phyloP scores from a whole-genome alignment of 1,140 invertebrate species.

The Carposina sasakii region DNA sequence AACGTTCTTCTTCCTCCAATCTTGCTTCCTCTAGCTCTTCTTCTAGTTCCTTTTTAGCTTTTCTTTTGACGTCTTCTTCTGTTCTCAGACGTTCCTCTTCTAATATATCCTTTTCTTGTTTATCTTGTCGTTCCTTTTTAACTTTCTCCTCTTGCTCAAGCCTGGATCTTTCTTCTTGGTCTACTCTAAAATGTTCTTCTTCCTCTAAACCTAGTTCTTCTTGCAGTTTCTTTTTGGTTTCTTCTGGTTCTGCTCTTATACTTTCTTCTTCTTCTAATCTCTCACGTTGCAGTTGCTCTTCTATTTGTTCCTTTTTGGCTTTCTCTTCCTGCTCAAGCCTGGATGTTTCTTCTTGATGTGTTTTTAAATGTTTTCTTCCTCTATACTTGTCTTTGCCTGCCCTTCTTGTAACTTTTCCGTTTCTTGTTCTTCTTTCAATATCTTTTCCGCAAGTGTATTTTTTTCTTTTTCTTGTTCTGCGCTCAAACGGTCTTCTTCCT shows the following conservation, averaged over 20 bases:
- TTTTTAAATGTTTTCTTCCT: conserved; percentile 18
- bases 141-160: conserved; percentile 22
- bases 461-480: conserved; percentile 22
- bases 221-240: conserved; percentile 21
- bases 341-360: conserved; percentile 19
- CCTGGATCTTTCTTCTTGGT: conserved; percentile 16
- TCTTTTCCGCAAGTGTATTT: conserved; percentile 11
- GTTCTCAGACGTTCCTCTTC: no score
- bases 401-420: conserved; percentile 15
- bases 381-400: conserved; percentile 21
- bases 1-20: conserved; percentile 18
- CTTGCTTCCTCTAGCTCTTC: conserved; percentile 21
- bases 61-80: no score
- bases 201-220: conserved; percentile 16
- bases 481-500: no score
- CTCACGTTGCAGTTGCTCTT: conserved; percentile 22
- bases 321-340: conserved; percentile 21
- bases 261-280: conserved; percentile 17
- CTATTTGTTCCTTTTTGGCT: conserved; percentile 22
- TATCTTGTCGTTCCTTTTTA: conserved; percentile 24
- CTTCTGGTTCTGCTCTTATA: conserved; percentile 25
- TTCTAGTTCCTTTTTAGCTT: conserved; percentile 14
- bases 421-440: conserved; percentile 24
- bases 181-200: no score
- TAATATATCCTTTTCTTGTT: conserved; percentile 25